Base-by-base conservation (phyloP, 2,797 vertebrate genomes). In the Scleropages formosus region DNA sequence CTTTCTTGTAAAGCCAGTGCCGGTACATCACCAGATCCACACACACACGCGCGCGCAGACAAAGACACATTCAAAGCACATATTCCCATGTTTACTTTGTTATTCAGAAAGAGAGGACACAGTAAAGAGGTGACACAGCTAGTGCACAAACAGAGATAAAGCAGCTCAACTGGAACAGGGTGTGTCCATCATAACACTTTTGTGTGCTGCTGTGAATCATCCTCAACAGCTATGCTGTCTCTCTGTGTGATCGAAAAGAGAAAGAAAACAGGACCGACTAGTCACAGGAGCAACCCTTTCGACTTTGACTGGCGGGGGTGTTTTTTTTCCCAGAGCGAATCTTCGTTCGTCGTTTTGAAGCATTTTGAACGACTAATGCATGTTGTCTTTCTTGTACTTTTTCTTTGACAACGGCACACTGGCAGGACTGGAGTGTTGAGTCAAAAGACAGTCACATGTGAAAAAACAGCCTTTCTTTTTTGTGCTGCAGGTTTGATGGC, bases 191-290 rank as follows among this genome's bases (percentile, higher is more conserved):
- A n/a, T n/a, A n/a, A n/a, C n/a, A n/a, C n/a, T n/a, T n/a, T n/a
- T n/a, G n/a, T n/a, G n/a, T n/a, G n/a, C n/a, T n/a, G 16, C 11
- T 58, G 31, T 77, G 76, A 73, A 56, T n/a, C n/a, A n/a, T n/a
- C n/a, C n/a, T 77, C 76, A 77, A 62, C 16, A 73, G 46, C 15
- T 72, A 67, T 44, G 67, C 24, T 49, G 15, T 64, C 61, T 47
- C 18, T 67, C 62, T 72, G 18, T 49, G 49, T 58, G 49, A 31
- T 20, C 60, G 18, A 56, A 24, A 44, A 39, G n/a, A n/a, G n/a
- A n/a, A n/a, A n/a, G n/a, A n/a, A n/a, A n/a, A n/a, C n/a, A n/a
- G n/a, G n/a, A n/a, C n/a, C n/a, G n/a, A n/a, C n/a, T n/a, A n/a
- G n/a, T n/a, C 51, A 67, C 12, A 47, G 39, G 51, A 56, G 22